phyloP scores from a whole-genome alignment of 2,888 invertebrate genomes.

The Tipula confusa region DNA sequence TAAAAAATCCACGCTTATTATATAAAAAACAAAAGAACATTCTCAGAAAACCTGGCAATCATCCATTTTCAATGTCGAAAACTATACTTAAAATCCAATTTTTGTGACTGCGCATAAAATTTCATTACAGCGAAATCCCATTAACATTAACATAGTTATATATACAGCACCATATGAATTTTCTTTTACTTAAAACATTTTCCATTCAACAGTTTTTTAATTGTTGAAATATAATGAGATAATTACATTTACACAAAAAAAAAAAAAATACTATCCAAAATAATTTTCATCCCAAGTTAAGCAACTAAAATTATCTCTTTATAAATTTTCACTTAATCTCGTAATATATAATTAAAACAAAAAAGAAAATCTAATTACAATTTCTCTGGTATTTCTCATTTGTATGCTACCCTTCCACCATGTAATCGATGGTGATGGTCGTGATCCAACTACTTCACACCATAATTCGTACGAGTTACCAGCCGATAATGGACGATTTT shows the following conservation, averaged over 20 bases:
- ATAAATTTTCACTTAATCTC: not conserved
- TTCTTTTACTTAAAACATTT: not conserved
- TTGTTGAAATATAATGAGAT: not conserved
- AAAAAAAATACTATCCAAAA: no score
- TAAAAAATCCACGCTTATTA: no score
- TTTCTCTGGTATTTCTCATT: slow-evolving; percentile 62
- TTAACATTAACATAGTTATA: not conserved
- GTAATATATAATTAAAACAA: not conserved
- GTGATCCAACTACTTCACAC: slow-evolving; percentile 69
- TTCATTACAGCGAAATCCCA: not conserved
- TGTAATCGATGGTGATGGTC: slow-evolving; percentile 70
- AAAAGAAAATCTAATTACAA: slow-evolving; percentile 53
- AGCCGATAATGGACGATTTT: slow-evolving; percentile 67
- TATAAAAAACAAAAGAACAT: no score
- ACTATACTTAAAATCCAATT: no score
- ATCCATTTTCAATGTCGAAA: no score
- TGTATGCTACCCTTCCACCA: slow-evolving; percentile 72
- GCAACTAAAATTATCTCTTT: not conserved
- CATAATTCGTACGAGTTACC: slow-evolving; percentile 65
- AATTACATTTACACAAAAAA: not conserved
- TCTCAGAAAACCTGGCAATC: no score
- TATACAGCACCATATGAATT: not conserved
- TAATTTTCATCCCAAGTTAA: not conserved
- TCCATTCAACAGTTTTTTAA: not conserved
- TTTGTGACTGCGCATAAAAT: not conserved